Base-by-base conservation (phyloP, 2,888 invertebrate genomes). In the Nomada hirtipes region DNA sequence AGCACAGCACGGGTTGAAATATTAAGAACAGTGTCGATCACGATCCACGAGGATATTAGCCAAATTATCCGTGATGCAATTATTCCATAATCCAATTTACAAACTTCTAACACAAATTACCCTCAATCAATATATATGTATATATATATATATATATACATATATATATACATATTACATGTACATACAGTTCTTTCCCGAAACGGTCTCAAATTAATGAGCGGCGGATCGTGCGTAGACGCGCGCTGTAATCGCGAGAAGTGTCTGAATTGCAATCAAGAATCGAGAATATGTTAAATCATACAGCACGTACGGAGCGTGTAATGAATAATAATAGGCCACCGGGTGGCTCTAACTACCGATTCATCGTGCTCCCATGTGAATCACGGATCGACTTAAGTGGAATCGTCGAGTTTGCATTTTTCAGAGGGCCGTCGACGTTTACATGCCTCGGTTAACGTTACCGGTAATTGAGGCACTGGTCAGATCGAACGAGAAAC, bases 291-390 rank as follows among this genome's bases (percentile, higher is more conserved):
- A 79, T 67, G 80, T 55, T 52, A 47, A 59, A 70, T 71, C 65
- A 60, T 50, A 71, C 53, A 42, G 65, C 65, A 79, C 80, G 79
- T 79, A 60, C 60, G 71, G 53, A 67, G 70, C 79, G 59, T 47
- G 71, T 67, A 79, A 79, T 71, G 79, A 79, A 79, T 79, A 79
- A 79, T 79, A 71, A 79, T 79, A 65, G 71, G 65, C 65, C 26
- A 36, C n/a, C 23, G 68, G 68, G 26, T 69, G 52, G 63, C 23
- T 63, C 55, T 36, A 68, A 80, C 68, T 64, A 80, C 59, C 75
- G 82, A 75, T 73, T 70, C 69, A 70, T 81, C 75, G 55, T 52
- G 60, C 44, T 64, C 47, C 36, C 59, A 52, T 42, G 63, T 26
- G 60, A 75, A 81, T 67, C 69, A 44, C 59, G 55, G 75, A 44